Percentiles rank a stretch among this genome's conserved stretches.
Evolutionary conservation across 2,113 vertebrate species (phyloP).

Genomic region (Parotia lawesii): DNA sequence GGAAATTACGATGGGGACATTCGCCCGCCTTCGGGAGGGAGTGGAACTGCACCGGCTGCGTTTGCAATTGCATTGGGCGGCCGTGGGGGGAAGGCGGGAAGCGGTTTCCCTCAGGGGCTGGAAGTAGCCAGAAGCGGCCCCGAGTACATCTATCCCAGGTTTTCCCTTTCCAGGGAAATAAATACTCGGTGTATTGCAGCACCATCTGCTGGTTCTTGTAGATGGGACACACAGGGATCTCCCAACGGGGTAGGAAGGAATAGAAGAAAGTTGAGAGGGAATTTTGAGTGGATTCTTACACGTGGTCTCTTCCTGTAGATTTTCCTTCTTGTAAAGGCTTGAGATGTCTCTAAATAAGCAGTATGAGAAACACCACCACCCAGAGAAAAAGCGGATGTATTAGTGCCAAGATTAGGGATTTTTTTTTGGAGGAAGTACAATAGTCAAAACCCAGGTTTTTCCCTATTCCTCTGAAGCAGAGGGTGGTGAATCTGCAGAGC

Average conservation of each 20-base stretch:
- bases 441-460: neutral
- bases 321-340: neutral
- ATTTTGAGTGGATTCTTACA: accelerated
- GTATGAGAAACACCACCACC: neutral
- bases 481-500: neutral
- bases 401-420: neutral
- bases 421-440: neutral
- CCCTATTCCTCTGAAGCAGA: neutral
- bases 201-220: slow-evolving; percentile 67
- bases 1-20: neutral
- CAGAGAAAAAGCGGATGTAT: neutral
- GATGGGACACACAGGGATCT: too few species aligned
- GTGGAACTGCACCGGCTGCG: neutral
- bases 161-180: neutral
- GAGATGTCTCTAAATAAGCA: neutral
- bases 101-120: neutral
- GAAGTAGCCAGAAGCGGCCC: neutral
- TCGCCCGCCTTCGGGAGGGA: neutral
- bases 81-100: too few species aligned
- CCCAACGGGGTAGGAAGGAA: accelerated
- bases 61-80: neutral
- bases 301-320: neutral
- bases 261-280: neutral
- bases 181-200: slow-evolving; percentile 45
- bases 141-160: accelerated